Conservation (phyloP, 2,888 invertebrate genomes). For the Rhimphoctona megacephalus region DNA sequence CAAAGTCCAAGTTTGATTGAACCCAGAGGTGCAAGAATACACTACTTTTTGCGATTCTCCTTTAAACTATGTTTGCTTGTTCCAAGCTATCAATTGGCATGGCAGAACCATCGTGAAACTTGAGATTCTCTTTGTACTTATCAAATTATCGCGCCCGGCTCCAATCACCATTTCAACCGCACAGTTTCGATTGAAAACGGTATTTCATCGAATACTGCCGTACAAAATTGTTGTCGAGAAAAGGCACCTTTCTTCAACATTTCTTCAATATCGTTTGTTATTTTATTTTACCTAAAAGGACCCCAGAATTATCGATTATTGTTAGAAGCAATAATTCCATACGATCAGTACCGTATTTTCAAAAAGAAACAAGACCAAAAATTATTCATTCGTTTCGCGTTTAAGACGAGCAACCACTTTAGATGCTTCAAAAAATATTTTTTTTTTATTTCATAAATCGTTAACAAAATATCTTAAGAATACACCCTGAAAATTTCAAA, state of each 20-base stretch:
- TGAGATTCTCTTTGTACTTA: constrained; percentile 18
- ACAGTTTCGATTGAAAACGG: constrained; percentile 30
- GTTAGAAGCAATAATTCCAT: neutral
- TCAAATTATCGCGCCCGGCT: constrained; percentile 5
- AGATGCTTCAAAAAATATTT: too few species aligned
- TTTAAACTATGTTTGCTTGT: constrained; percentile 8
- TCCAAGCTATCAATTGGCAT: constrained; percentile 8
- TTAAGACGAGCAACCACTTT: too few species aligned
- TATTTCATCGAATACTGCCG: neutral
- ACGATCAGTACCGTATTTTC: neutral
- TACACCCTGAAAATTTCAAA: too few species aligned
- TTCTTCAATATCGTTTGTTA: neutral
- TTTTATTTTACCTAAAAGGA: neutral
- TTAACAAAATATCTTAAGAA: too few species aligned
- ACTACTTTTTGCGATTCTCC: neutral
- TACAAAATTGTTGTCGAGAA: neutral
- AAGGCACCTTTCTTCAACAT: neutral
- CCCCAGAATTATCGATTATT: neutral
- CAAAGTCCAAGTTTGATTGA: constrained; percentile 29
- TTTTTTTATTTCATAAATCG: too few species aligned
- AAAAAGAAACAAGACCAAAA: neutral
- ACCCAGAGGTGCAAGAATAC: constrained; percentile 21
- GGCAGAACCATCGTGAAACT: neutral
- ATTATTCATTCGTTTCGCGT: neutral
- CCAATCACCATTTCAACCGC: constrained; percentile 45